Evolutionary conservation across 2,888 invertebrate genomes (phyloP), one percentile per base, ranked within the genome.

Genomic region (Beris chalybata): DNA sequence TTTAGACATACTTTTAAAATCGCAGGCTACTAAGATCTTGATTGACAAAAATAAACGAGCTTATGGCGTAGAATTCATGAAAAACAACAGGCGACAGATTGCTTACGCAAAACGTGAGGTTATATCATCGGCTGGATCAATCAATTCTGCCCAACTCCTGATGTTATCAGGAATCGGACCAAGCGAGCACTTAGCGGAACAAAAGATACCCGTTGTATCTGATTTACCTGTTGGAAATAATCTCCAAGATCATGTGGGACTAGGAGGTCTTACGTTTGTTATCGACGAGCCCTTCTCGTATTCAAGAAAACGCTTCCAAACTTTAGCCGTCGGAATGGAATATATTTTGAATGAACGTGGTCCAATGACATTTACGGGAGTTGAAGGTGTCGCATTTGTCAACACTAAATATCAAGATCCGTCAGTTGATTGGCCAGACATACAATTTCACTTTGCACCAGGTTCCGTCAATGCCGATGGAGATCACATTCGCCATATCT

Each of bases 81-180:
- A 89, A 52, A 84, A 89, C 64, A 89, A 89, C 0, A 83, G 84
- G 64, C 85, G 83, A 64, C 85, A 87, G 61, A 82, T 85, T 54
- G 89, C 91, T 0, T 83, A 87, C 69, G 93, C 92, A 0, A 86
- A 89, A 68, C 85, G 90, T 63, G 94, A 94, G 78, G 87, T 97
- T 0, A 86, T 97, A 6, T 82, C 94, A 73, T 91, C 93, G 3
- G 92, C 95, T 0, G 97, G 97, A 0, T 88, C 96, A 0, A 86
- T 97, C 45, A 90, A 92, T 63, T 89, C 92, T 4, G 95, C 97
- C 0, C 95, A 97, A 74, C 76, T 97, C 22, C 83, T 97, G 71
- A 93, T 96, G 94, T 77, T 97, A 7, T 94, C 93, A 64, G 97
- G 97, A 0, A 86, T 95, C 29, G 93, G 93, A 0, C 93, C 92